Conservation (phyloP, 2,888 invertebrate species). For the Tachystola acroxantha region DNA sequence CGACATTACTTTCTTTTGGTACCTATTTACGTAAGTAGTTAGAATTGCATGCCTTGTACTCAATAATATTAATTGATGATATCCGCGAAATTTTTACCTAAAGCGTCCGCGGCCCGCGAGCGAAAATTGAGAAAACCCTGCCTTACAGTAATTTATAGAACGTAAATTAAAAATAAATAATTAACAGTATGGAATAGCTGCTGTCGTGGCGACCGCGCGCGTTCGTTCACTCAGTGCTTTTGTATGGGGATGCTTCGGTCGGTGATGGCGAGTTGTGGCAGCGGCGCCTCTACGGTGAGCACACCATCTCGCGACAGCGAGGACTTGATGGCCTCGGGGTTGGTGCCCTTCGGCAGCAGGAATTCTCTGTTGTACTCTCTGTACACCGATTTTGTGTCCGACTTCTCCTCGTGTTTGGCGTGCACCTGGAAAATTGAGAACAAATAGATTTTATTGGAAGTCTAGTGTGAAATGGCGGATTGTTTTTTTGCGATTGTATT, state of each 20-base stretch:
- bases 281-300: slow-evolving; percentile 96
- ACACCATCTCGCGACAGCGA: slow-evolving; percentile 98
- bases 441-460: too few relatives aligned
- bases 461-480: too few relatives aligned
- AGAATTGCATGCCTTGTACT: too few relatives aligned
- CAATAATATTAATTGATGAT: too few relatives aligned
- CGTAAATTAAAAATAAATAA: slow-evolving; percentile 75
- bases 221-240: slow-evolving; percentile 59
- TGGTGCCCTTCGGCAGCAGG: slow-evolving; percentile 96
- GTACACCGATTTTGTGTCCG: slow-evolving; percentile 97
- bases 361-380: slow-evolving; percentile 99
- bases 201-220: slow-evolving; percentile 42
- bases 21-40: too few relatives aligned
- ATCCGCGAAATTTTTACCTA: too few relatives aligned
- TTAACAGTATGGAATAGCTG: slow-evolving; percentile 76
- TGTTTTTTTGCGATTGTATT: too few relatives aligned
- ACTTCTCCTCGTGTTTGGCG: slow-evolving; percentile 98
- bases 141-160: slow-evolving; percentile 58
- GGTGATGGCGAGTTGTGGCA: slow-evolving; percentile 90
- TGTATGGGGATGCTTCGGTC: slow-evolving; percentile 92
- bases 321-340: slow-evolving; percentile 97
- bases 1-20: too few relatives aligned
- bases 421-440: slow-evolving; percentile 84
- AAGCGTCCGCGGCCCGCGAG: too few relatives aligned
- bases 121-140: too few relatives aligned